Base-by-base conservation (phyloP, 2,797 vertebrate species). In the Leptoclinus maculatus region DNA sequence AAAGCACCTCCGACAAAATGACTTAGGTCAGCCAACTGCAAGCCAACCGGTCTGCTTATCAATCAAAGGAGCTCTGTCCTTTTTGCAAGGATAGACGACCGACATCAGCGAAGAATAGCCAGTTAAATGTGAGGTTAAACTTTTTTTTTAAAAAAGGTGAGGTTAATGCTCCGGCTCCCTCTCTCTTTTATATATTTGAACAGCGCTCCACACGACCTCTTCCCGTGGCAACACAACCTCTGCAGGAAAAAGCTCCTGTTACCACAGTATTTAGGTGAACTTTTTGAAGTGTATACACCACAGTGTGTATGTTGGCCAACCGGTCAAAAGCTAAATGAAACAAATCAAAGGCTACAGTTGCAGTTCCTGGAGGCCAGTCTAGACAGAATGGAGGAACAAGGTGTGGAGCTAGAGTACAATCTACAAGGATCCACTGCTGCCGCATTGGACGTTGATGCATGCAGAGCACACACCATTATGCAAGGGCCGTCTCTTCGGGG, bases 401-500 rank as follows among this genome's bases (percentile, higher is more conserved):
- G 65, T 49, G 77, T n/a, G 78, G 53, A 74, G 67, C 74, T 64
- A 65, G 32, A 21, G 45, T 38, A 13, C 32, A 32, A 75, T 56
- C 39, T 47, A 56, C 69, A 68, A 27, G 27, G 66, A 71, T 62
- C 45, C 77, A 66, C 63, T 27, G 57, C 68, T 80, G 67, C 74
- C 32, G 23, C 66, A 56, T 7, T 66, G 53, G 67, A 59, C 23
- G 23, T 57, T 51, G 57, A 57, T 62, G 69, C 71, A 79, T 54
- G 76, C 80, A 74, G 84, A 72, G 79, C 78, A 86, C 84, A 87
- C 62, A 88, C 7, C 23, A 9, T 34, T 47, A 69, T 43, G 74
- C 47, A 69, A 45, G 34, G 54, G 57, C 72, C 77, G 66, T 71
- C 72, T 88, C 93, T 90, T 87, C 45, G 10, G 90, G 86, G 89